Evolutionary conservation across 2,888 invertebrate genomes (phyloP), one percentile per base, ranked within the genome.

Genomic region (Diachrysia chrysitis): DNA sequence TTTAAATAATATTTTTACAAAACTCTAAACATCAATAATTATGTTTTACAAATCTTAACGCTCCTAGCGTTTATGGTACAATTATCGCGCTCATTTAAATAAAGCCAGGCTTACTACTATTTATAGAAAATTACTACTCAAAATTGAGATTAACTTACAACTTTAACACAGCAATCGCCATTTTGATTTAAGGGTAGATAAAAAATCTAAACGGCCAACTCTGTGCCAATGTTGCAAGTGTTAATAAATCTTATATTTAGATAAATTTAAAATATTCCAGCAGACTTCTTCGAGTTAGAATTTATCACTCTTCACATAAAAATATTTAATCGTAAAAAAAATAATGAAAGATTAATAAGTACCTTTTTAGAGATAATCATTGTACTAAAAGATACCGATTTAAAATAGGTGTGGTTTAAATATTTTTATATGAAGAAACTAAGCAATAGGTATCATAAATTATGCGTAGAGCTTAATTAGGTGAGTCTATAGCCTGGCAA

Each of bases 21-120:
- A 90, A 90, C 83, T 82, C 87, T 90, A 89, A 87, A 89, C 90
- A 90, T 89, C 87, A 87, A 89, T n/a, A n/a, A n/a, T 85, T 73
- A 83, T 76, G 76, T 78, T 86, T 84, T 88, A 89, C 83, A 90
- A 90, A 87, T 82, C 78, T 83, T 86, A 90, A 79, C 82, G 88
- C 87, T 86, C 84, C 76, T 76, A 87, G 86, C 86, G 78, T 79
- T 69, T 76, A 73, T 78, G 67, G 59, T 80, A 81, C 67, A 76
- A 54, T 79, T 73, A 77, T 71, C 65, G 74, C 73, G 68, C 46
- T 66, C 55, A 54, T 71, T 73, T 76, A 81, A 84, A 75, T 72
- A 74, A 86, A 85, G 83, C 85, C 81, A 79, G 81, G 86, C 83
- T 82, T 82, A 78, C 69, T 73, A 75, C 35, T 77, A 66, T 65